These are phyloP conservation scores for Lates calcarifer DNA, from an alignment of 2,113 vertebrate genomes.

Conservation along the genomic window DNA sequence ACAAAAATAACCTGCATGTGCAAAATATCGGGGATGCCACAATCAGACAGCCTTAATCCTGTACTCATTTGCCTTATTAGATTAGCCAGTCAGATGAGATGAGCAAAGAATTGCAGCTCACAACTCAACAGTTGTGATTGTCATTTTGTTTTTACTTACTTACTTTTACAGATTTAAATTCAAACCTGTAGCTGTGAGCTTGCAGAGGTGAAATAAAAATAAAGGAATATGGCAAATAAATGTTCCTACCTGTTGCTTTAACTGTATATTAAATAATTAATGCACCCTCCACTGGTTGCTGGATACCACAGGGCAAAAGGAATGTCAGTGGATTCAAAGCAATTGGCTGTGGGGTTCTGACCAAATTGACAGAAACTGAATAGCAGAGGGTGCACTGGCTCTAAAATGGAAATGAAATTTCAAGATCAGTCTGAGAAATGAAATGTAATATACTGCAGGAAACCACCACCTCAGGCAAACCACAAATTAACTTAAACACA, in stretches of 20 bases:
- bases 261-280: constrained; percentile 13
- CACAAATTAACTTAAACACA: constrained; percentile 17
- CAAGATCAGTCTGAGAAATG: constrained; percentile 36
- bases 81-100: neutral
- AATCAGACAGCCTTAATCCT: neutral
- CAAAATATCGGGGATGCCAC: neutral
- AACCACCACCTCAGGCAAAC: constrained; percentile 21
- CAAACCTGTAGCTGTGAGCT: constrained; percentile 4
- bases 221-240: neutral
- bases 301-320: neutral
- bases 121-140: too few species aligned
- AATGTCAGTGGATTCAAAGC: constrained; percentile 28
- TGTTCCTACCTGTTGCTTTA: constrained; percentile 12
- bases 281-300: neutral
- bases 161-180: too few species aligned
- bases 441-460: constrained; percentile 36
- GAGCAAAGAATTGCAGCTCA: too few species aligned
- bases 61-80: neutral
- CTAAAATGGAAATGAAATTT: constrained; percentile 45
- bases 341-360: constrained; percentile 29
- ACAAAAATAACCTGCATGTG: neutral
- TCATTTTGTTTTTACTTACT: too few species aligned
- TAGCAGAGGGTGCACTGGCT: constrained; percentile 5
- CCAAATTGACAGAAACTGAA: constrained; percentile 33
- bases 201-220: neutral